Evolutionary conservation across 2,113 vertebrate species (phyloP).

Genomic region (Poeciliopsis prolifica): DNA sequence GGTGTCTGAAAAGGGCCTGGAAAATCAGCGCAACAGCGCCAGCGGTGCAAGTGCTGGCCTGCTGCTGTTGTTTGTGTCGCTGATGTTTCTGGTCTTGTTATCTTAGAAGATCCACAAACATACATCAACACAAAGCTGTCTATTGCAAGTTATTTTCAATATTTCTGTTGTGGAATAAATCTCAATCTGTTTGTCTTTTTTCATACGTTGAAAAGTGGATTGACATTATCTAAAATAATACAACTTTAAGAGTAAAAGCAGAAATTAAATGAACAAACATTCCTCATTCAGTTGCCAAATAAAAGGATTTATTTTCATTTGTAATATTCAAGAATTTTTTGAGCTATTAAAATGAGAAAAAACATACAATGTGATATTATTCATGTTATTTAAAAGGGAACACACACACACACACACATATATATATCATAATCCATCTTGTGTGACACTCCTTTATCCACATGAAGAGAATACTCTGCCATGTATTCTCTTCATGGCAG

Average conservation of each 20-base stretch:
- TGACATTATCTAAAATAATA: too few relatives aligned
- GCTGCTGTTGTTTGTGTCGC: constrained; percentile 29
- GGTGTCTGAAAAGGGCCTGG: too few relatives aligned
- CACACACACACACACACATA: too few relatives aligned
- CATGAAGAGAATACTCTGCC: too few relatives aligned
- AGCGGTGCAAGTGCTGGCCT: constrained; percentile 15
- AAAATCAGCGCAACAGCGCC: constrained; percentile 65
- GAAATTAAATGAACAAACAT: not conserved
- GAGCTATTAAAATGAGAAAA: too few relatives aligned
- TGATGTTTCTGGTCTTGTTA: constrained; percentile 30
- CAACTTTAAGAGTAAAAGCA: too few relatives aligned
- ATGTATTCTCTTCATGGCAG: not conserved
- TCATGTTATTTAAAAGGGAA: too few relatives aligned
- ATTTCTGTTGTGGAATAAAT: not conserved
- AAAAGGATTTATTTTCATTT: not conserved
- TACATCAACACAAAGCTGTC: not conserved
- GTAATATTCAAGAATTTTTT: not conserved
- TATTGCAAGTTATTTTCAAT: not conserved
- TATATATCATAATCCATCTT: not conserved
- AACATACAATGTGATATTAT: too few relatives aligned
- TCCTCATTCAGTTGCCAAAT: not conserved
- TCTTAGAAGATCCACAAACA: constrained; percentile 11
- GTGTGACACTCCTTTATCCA: not conserved
- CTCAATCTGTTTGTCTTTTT: not conserved
- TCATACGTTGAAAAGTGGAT: not conserved